Evolutionary conservation across 35 echinoderm and acorn worm species (phyloP).

Genomic region (Eucidaris tribuloides): DNA sequence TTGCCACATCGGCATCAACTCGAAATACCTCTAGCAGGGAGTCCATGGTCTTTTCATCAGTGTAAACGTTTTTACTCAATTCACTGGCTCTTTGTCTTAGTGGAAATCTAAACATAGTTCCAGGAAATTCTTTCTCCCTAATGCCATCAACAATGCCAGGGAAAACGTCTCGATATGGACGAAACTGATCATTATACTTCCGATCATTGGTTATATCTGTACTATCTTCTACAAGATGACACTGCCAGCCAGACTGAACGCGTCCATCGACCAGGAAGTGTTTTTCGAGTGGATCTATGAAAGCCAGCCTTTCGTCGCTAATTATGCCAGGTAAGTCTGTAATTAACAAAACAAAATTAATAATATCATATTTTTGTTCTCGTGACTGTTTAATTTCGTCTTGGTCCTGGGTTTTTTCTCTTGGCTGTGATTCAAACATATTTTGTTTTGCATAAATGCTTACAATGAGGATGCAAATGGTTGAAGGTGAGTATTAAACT

Average conservation of each 20-base stretch:
- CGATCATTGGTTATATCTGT: not conserved
- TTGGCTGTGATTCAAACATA: no score
- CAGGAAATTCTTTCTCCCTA: not conserved
- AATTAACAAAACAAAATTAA: no score
- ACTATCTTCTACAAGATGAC: not conserved
- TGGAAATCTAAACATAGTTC: constrained; percentile 11
- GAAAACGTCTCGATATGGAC: not conserved
- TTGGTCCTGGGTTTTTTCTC: no score
- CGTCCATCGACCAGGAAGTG: not conserved
- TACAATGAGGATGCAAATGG: no score
- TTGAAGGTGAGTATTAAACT: no score
- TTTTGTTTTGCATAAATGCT: no score
- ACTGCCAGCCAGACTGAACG: not conserved
- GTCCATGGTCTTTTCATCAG: not conserved
- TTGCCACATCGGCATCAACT: not conserved
- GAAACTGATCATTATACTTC: constrained; percentile 30
- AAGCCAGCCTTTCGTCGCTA: not conserved
- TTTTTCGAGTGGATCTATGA: constrained; percentile 9
- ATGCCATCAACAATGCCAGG: not conserved
- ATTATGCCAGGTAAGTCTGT: constrained; percentile 6
- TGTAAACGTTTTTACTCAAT: not conserved
- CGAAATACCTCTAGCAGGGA: not conserved
- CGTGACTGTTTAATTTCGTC: no score
- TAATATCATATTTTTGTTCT: no score
- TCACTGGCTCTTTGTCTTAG: not conserved